Evolutionary conservation across 2,113 vertebrate genomes (phyloP).

Genomic region (Opisthocomus hoazin): DNA sequence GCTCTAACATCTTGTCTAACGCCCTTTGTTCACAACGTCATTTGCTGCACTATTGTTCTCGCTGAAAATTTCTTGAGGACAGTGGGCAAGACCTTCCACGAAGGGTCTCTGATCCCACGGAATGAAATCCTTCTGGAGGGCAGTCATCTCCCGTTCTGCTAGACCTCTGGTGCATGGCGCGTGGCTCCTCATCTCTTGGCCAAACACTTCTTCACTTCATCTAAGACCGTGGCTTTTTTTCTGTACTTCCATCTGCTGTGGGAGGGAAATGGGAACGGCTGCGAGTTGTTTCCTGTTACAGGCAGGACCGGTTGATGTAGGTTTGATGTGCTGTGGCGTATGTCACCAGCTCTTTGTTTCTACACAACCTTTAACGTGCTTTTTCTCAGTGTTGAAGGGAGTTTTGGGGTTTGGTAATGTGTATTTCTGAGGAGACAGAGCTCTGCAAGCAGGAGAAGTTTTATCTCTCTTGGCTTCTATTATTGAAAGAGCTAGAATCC

Average conservation of each 20-base stretch:
- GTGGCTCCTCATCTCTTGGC: neutral
- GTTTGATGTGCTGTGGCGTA: neutral
- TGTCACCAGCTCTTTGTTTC: neutral
- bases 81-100: neutral
- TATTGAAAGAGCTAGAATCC: neutral
- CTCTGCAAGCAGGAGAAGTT: neutral
- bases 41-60: neutral
- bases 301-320: neutral
- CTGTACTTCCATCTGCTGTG: neutral
- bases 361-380: neutral
- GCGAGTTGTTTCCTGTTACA: neutral
- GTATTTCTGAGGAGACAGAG: neutral
- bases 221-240: neutral
- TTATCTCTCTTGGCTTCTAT: neutral
- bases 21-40: neutral
- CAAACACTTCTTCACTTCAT: neutral
- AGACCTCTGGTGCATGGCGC: fast-evolving
- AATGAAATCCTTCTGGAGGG: neutral
- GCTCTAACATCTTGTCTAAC: neutral
- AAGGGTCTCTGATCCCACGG: neutral
- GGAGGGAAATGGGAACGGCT: neutral
- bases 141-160: neutral
- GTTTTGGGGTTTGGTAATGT: neutral
- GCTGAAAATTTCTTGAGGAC: neutral
- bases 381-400: neutral